Evolutionary conservation across 2,113 vertebrate species (phyloP).

Genomic region (Gambusia holbrooki): DNA sequence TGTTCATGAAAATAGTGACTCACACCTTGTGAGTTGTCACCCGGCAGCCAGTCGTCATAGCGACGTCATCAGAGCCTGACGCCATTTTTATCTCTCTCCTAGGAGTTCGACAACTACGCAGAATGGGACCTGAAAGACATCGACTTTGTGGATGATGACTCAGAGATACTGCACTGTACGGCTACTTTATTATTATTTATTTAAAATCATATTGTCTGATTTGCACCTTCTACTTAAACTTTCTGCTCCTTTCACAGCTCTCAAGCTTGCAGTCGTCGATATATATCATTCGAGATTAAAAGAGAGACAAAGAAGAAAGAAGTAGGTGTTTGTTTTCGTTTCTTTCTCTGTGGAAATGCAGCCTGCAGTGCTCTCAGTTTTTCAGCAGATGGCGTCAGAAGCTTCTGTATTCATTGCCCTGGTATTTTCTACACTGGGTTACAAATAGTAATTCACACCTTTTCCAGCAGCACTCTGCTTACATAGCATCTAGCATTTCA

Average conservation of each 20-base stretch:
- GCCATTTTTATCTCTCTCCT: conserved; percentile 16
- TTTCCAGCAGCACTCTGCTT: conserved; percentile 4
- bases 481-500: conserved; percentile 22
- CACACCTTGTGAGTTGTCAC: not conserved
- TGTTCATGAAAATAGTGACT: conserved; percentile 15
- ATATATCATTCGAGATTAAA: conserved; percentile 98
- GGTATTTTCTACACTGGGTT: conserved; percentile 24
- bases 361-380: conserved; percentile 20
- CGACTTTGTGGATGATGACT: conserved; percentile 99
- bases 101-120: conserved; percentile 99
- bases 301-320: conserved; percentile 95
- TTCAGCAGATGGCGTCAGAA: conserved; percentile 63
- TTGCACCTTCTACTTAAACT: not conserved
- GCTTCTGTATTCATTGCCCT: conserved; percentile 6
- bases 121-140: conserved; percentile 99
- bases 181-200: conserved; percentile 23
- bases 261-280: conserved; percentile 97
- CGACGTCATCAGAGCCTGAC: conserved; percentile 19
- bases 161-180: conserved; percentile 94
- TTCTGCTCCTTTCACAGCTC: conserved; percentile 77
- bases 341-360: not conserved
- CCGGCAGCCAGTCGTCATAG: not conserved
- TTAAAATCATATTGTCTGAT: not conserved
- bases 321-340: conserved; percentile 82
- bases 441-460: conserved; percentile 12